Percentiles rank a stretch among this genome's conserved stretches.
Evolutionary conservation across 2,888 invertebrate species (phyloP).

Genomic region (Pterobdella sp.): DNA sequence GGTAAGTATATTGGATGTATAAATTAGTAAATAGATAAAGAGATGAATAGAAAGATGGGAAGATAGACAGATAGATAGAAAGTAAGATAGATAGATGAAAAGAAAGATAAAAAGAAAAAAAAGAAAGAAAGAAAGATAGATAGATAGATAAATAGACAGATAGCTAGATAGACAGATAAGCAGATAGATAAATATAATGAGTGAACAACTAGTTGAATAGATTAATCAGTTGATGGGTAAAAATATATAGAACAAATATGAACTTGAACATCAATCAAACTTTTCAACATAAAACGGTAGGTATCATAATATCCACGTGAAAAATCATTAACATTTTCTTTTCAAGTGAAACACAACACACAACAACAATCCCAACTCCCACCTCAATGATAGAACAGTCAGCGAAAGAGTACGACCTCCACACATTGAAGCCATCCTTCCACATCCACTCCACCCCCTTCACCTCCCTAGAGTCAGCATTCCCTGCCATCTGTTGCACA

Average conservation of each 20-base stretch:
- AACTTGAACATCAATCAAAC: too few relatives aligned
- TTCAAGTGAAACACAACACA: neutral
- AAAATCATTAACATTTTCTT: neutral
- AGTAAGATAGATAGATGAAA: neutral
- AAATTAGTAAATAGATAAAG: neutral
- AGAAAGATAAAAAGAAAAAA: neutral
- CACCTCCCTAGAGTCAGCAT: too few relatives aligned
- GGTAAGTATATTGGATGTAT: neutral
- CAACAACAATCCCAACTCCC: constrained; percentile 29
- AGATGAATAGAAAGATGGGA: neutral
- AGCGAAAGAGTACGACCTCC: constrained; percentile 83
- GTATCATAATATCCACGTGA: neutral
- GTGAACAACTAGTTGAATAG: neutral
- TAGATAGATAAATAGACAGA: neutral
- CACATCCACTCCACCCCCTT: constrained; percentile 93
- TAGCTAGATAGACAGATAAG: neutral
- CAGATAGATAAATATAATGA: neutral
- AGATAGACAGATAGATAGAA: neutral
- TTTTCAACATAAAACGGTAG: too few relatives aligned
- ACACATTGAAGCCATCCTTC: constrained; percentile 83
- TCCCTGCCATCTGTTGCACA: too few relatives aligned
- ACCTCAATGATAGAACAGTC: constrained; percentile 89
- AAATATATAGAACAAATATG: too few relatives aligned
- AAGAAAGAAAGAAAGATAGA: neutral
- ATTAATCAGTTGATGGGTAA: too few relatives aligned